Conservation (phyloP, 1,140 invertebrate genomes). For the Lepidurus arcticus region DNA sequence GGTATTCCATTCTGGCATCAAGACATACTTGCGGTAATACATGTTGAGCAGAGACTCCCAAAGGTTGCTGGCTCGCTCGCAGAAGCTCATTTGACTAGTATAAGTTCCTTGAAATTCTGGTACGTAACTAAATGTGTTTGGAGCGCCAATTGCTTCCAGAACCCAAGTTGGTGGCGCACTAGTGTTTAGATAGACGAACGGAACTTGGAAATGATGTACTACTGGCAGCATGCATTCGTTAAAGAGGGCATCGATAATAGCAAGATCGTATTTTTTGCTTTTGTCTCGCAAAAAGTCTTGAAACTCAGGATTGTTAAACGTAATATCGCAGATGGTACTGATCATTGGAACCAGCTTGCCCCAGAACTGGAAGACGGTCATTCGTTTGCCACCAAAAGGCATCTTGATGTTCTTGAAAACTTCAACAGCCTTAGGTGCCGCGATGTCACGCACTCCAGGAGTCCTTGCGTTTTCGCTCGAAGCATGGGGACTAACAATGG, state of each 20-base stretch:
- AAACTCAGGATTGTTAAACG: no score
- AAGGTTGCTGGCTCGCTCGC: constrained; percentile 42
- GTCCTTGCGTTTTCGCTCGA: no score
- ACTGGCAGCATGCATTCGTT: constrained; percentile 40
- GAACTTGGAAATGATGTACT: constrained; percentile 51
- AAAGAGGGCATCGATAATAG: constrained; percentile 41
- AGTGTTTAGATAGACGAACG: constrained; percentile 49
- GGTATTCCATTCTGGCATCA: not conserved
- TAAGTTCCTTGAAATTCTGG: constrained; percentile 43
- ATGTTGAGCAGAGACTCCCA: constrained; percentile 6
- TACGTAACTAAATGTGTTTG: constrained; percentile 53
- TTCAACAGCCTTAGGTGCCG: no score
- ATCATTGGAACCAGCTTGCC: no score
- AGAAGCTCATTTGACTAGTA: constrained; percentile 13
- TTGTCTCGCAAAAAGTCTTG: no score
- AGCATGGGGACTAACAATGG: constrained; percentile 43
- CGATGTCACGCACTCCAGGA: no score
- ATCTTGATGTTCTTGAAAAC: no score
- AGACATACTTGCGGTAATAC: not conserved
- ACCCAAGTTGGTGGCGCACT: constrained; percentile 35
- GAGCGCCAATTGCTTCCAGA: constrained; percentile 51
- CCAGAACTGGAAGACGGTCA: no score
- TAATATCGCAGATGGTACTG: no score
- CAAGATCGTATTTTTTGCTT: constrained; percentile 39
- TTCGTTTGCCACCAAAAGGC: no score